Base-by-base conservation (phyloP, 2,113 vertebrate genomes). In the Corythornis cristatus region DNA sequence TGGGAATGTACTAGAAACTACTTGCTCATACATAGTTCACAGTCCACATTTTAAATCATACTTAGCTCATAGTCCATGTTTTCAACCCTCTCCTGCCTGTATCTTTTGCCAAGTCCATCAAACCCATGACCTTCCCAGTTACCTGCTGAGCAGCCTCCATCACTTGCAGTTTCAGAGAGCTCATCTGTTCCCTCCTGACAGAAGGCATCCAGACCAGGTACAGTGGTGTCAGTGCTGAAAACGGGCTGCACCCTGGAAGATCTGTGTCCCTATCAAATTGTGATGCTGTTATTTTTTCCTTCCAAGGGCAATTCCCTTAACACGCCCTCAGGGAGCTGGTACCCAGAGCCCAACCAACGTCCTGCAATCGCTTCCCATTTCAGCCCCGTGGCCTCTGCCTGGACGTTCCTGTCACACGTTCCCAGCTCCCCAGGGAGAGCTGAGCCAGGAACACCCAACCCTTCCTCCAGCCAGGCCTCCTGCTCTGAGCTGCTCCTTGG, bases 341-440 rank as follows among this genome's bases (percentile, higher is more conserved):
- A 61, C 78, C 28, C 7, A 61, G 18, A 60, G 76, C 92, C 66
- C 64, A 67, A 11, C 80, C 65, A 75, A 77, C 5, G 45, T 40
- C 77, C 84, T 81, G 68, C 42, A 82, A 88, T 54, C 83, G 87
- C 80, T 74, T 88, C 40, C 12, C 48, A 15, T 92, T 91, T 85
- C 93, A 83, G 82, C 71, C 60, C 68, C 0, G 3, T 53, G 15
- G 75, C 67, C 89, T 87, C 89, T 79, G 82, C 46, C 93, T 83
- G 48, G 64, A 16, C 48, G 67, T 87, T 91, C 78, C 74, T 79
- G 70, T 58, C 90, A 60, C 62, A 58, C 0, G 2, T 53, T 91
- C 75, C 66, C 15, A 33, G 5, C 81, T 91, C 89, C 75, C 22
- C 48, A 31, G 89, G 72, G 94, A 93, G 56, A 91, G 2, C 72